A percentile compares a stretch with the other conserved stretches of the same genome.
phyloP scores from a whole-genome alignment of 2,888 invertebrate genomes.

The Amblyteles armatorius region DNA sequence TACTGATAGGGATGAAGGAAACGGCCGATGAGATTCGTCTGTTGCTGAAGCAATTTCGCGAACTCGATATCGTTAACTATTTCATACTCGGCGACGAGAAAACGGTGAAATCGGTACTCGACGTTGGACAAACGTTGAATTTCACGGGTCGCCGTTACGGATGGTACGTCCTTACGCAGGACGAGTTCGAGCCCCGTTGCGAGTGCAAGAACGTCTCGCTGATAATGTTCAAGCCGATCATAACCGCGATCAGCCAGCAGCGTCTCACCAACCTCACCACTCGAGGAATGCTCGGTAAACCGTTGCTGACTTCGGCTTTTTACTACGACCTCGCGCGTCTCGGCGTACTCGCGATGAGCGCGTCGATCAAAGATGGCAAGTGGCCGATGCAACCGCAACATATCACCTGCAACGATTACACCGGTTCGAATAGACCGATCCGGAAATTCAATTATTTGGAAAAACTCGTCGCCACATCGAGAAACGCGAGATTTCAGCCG shows the following conservation, averaged over 20 bases:
- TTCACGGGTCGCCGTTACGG: slow-evolving; percentile 94
- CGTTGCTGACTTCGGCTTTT: slow-evolving; percentile 87
- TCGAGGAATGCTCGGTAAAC: slow-evolving; percentile 74
- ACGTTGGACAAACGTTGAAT: slow-evolving; percentile 90
- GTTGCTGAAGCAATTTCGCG: slow-evolving; percentile 90
- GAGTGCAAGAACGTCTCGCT: slow-evolving; percentile 92
- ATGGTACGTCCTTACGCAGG: slow-evolving; percentile 94
- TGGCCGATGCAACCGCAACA: slow-evolving; percentile 91
- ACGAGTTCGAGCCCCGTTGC: slow-evolving; percentile 89
- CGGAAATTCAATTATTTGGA: slow-evolving; percentile 88
- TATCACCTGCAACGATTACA: slow-evolving; percentile 92
- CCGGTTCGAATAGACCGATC: slow-evolving; percentile 91
- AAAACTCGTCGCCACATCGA: slow-evolving; percentile 69
- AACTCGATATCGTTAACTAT: slow-evolving; percentile 95
- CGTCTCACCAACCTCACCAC: slow-evolving; percentile 71
- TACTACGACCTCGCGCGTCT: slow-evolving; percentile 91
- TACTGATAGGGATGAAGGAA: slow-evolving; percentile 89
- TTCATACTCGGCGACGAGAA: slow-evolving; percentile 92
- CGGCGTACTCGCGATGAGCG: slow-evolving; percentile 79
- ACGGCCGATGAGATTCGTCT: slow-evolving; percentile 86
- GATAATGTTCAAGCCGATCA: slow-evolving; percentile 90
- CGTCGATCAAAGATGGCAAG: slow-evolving; percentile 86
- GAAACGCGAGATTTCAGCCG: slow-evolving; percentile 70
- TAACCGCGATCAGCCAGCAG: slow-evolving; percentile 89
- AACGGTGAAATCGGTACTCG: slow-evolving; percentile 90